These are phyloP conservation scores for Colletes latitarsis DNA, from an alignment of 1,140 invertebrate genomes.

Conservation along the genomic window DNA sequence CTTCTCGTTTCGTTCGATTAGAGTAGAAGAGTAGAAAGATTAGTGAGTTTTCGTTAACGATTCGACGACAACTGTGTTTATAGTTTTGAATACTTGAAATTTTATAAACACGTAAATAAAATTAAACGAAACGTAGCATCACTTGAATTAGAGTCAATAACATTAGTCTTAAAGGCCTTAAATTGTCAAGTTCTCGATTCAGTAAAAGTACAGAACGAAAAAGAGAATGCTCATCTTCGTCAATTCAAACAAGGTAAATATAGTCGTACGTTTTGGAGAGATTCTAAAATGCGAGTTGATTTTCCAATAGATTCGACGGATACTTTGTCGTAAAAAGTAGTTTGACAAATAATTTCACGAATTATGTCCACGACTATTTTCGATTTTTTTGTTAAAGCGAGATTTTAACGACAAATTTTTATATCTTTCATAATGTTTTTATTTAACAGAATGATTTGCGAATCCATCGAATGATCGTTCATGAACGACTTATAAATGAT, in stretches of 20 bases:
- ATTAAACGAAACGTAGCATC: no score
- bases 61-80: no score
- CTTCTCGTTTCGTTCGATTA: no score
- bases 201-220: not conserved
- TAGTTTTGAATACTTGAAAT: not conserved
- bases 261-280: no score
- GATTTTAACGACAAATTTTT: not conserved
- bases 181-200: not conserved
- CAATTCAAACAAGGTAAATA: not conserved
- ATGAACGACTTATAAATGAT: conserved; percentile 23
- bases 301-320: not conserved
- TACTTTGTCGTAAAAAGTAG: not conserved
- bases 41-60: no score
- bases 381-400: not conserved
- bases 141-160: no score
- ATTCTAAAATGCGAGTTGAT: not conserved
- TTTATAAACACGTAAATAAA: not conserved
- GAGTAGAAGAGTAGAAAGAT: no score
- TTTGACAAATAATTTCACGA: not conserved
- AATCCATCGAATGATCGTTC: conserved; percentile 8
- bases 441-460: conserved; percentile 10
- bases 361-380: not conserved
- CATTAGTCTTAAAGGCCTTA: not conserved
- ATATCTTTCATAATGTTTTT: conserved; percentile 1
- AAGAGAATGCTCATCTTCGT: not conserved